Percentiles rank a stretch among this genome's conserved stretches.
phyloP scores from a whole-genome alignment of 2,797 vertebrate species.

The Leptodactylus fallax region DNA sequence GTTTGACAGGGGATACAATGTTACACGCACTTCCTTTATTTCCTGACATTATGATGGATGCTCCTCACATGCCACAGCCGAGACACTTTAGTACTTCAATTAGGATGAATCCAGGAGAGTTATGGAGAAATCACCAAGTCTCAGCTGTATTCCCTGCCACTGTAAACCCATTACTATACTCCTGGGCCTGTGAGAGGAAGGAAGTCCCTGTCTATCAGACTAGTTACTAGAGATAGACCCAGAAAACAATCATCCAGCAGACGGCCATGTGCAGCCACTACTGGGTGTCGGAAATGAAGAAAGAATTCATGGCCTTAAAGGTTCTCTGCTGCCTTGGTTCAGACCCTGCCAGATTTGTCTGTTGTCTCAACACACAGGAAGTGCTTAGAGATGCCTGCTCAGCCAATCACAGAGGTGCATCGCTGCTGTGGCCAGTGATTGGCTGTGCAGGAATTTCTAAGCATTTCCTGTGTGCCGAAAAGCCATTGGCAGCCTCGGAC shows the following conservation, averaged over 20 bases:
- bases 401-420: no score
- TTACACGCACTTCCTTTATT: constrained; percentile 33
- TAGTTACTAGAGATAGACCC: constrained; percentile 27
- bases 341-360: no score
- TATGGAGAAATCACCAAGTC: constrained; percentile 47
- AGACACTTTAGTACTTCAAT: constrained; percentile 41
- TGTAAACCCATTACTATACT: constrained; percentile 34
- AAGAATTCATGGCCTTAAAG: no score
- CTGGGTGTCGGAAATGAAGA: no score
- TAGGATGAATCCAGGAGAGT: constrained; percentile 17
- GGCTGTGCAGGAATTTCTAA: no score
- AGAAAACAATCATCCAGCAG: neutral
- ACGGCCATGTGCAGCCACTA: neutral
- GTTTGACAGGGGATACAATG: constrained; percentile 16
- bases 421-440: no score
- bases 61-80: constrained; percentile 26
- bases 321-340: no score
- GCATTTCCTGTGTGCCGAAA: no score
- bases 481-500: no score
- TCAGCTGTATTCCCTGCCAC: neutral
- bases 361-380: no score
- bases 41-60: constrained; percentile 52
- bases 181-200: constrained; percentile 9
- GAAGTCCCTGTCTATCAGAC: constrained; percentile 5
- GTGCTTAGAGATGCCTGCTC: no score